These are phyloP conservation scores for Pseudorhombus dupliciocellatus DNA, from an alignment of 2,113 vertebrate species.

Conservation along the genomic window DNA sequence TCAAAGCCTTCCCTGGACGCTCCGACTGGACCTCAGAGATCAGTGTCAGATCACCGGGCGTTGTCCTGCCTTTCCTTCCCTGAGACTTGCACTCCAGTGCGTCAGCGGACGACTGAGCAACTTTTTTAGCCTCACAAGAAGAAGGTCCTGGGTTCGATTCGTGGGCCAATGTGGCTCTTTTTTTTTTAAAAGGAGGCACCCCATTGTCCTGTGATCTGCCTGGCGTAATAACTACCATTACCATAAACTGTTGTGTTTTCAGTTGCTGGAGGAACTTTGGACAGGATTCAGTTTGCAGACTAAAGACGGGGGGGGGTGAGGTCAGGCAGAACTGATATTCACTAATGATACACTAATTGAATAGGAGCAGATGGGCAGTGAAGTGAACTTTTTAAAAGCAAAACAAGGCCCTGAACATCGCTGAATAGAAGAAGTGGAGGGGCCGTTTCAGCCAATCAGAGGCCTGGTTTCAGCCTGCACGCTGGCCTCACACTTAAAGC, in stretches of 20 bases:
- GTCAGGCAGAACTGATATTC: no score
- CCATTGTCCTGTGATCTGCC: neutral
- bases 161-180: no score
- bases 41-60: conserved; percentile 24
- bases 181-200: neutral
- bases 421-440: no score
- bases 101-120: neutral
- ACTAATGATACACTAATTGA: no score
- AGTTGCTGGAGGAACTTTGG: neutral
- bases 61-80: neutral
- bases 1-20: conserved; percentile 46
- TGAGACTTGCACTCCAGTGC: conserved; percentile 12
- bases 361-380: no score
- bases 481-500: neutral
- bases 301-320: neutral
- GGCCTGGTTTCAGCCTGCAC: neutral
- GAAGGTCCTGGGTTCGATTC: no score
- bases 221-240: neutral
- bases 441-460: neutral
- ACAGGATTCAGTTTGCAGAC: neutral
- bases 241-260: no score
- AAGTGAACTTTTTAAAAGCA: no score
- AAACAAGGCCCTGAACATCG: no score
- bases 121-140: no score
- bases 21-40: conserved; percentile 41